These are phyloP conservation scores for Panthera tigris DNA, from an alignment of 2,113 vertebrate species.

Conservation along the genomic window DNA sequence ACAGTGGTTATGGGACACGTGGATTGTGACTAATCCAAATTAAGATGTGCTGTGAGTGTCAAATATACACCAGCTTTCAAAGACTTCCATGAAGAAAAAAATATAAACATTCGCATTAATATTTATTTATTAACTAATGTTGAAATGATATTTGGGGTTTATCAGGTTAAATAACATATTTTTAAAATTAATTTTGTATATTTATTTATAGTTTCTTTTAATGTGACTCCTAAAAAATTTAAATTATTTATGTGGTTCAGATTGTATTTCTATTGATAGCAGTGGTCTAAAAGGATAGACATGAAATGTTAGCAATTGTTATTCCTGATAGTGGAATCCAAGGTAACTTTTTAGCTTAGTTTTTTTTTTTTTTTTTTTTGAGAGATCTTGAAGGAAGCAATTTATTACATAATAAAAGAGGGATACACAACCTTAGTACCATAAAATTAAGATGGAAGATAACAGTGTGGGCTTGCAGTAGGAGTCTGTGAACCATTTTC, in stretches of 20 bases:
- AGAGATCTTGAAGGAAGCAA: neutral
- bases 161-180: neutral
- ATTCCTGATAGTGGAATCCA: neutral
- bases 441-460: neutral
- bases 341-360: neutral
- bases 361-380: no score
- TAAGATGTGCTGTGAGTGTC: neutral
- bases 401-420: neutral
- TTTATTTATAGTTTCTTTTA: neutral
- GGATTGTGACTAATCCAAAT: neutral
- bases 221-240: neutral
- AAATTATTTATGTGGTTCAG: neutral
- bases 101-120: neutral
- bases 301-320: slow-evolving; percentile 7
- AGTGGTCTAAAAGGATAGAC: neutral
- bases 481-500: neutral
- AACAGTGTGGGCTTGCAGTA: neutral
- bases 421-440: neutral
- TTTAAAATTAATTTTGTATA: neutral
- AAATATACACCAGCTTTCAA: slow-evolving; percentile 6
- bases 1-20: neutral
- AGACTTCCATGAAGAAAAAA: slow-evolving; percentile 19
- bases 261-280: slow-evolving; percentile 15
- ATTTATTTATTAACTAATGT: neutral
- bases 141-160: neutral